A percentile compares a stretch with the other conserved stretches of the same genome.
These are phyloP conservation scores for Chaetogeoica ovagalla DNA, from an alignment of 2,888 invertebrate genomes.

Conservation along the genomic window DNA sequence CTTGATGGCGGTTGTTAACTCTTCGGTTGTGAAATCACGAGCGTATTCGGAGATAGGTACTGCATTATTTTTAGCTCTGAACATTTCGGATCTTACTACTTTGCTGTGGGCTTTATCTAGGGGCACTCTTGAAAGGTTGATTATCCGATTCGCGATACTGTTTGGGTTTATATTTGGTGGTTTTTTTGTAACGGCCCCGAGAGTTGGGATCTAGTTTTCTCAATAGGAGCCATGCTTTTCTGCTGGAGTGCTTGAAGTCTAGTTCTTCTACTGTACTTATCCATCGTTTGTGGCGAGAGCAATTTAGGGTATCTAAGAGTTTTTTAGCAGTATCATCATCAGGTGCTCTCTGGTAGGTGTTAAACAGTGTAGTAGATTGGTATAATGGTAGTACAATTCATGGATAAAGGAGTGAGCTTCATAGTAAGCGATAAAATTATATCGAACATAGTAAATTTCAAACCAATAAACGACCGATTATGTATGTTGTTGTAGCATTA, in stretches of 20 bases:
- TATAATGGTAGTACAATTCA: too few relatives aligned
- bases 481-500: too few relatives aligned
- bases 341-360: neutral
- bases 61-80: neutral
- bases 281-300: neutral
- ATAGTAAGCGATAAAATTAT: too few relatives aligned
- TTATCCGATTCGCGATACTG: neutral
- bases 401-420: too few relatives aligned
- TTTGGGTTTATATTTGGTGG: neutral
- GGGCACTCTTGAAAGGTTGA: neutral
- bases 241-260: constrained; percentile 1
- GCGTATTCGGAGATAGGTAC: neutral
- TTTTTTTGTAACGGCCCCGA: neutral
- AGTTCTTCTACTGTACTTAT: neutral
- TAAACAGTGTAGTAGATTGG: constrained; percentile 1
- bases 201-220: constrained; percentile 3
- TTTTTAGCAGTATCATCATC: neutral
- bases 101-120: neutral
- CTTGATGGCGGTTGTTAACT: neutral
- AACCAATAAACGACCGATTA: too few relatives aligned
- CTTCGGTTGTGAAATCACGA: neutral
- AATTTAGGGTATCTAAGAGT: constrained; percentile 53
- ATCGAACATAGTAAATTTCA: too few relatives aligned
- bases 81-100: neutral
- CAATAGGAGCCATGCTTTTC: constrained; percentile 8